These are phyloP conservation scores for Myodes glareolus DNA, from an alignment of 2,113 vertebrate genomes.

Conservation along the genomic window DNA sequence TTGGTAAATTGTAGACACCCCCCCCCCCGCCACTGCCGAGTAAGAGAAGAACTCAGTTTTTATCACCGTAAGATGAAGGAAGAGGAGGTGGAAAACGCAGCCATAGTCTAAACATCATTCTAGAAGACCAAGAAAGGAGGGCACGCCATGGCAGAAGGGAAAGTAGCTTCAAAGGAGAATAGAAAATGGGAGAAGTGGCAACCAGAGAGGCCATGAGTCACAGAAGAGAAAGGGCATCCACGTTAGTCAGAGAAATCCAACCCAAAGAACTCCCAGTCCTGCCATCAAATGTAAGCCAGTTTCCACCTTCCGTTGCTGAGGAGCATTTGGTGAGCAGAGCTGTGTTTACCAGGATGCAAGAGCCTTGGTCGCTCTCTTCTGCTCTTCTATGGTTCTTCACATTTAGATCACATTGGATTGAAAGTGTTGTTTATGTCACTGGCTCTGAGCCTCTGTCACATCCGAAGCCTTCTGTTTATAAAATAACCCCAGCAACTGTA, in stretches of 20 bases:
- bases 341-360: not conserved
- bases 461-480: not conserved
- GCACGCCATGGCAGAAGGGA: not conserved
- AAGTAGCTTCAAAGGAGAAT: not conserved
- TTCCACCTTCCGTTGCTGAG: not conserved
- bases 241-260: not conserved
- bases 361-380: not conserved
- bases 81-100: not conserved
- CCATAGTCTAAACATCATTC: not conserved
- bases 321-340: not conserved
- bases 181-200: too few species aligned
- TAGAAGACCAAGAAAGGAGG: not conserved
- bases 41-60: not conserved
- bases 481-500: not conserved
- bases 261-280: not conserved
- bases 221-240: not conserved
- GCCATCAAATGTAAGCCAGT: not conserved
- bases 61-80: not conserved
- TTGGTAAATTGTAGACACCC: not conserved
- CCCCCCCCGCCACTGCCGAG: not conserved
- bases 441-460: not conserved
- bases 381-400: fast-evolving
- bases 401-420: not conserved
- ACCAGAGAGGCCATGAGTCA: not conserved
- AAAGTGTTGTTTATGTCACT: not conserved